Base-by-base conservation (phyloP, 2,888 invertebrate genomes). In the Adelognathus sp. region DNA sequence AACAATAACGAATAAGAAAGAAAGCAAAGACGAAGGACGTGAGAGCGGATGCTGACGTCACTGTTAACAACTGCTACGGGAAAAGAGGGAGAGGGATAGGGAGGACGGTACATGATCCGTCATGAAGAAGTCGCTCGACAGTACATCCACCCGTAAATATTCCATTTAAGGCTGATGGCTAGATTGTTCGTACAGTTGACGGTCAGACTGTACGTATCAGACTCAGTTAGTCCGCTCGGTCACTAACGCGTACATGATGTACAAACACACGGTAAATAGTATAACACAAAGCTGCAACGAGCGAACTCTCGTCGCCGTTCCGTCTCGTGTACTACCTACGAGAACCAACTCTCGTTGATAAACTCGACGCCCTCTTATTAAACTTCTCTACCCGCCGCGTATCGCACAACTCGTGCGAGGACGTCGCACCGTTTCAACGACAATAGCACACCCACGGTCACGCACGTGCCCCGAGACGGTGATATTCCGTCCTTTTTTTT, bases 91-190 rank as follows among this genome's bases (percentile, higher is more conserved):
- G n/a, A 67, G 67, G 36, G 58, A 31, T 50, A 33, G 61, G 24
- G 33, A 31, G 21, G 27, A 54, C 66, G 27, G 72, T 64, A 80
- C n/a, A n/a, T n/a, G n/a, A 81, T 80, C 69, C 74, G 69, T 81
- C 77, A 80, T 66, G 64, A 75, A 71, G 69, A 70, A 76, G 70
- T 77, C 46, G 52, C 67, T 61, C 61, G 75, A 52, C 70, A 56
- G 67, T 69, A 80, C 75, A 78, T 77, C 76, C 72, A 80, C 78
- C 82, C 80, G 83, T 87, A 87, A 86, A 86, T 87, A 85, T 87
- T 84, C 85, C 86, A 80, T 85, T 87, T 86, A 86, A 87, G 85
- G 84, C 75, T 87, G 86, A 87, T 87, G 79, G 86, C 82, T 87
- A 86, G 87, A 87, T 87, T 87, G 86, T 86, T 76, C 79, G 83